Evolutionary conservation across 2,113 vertebrate genomes (phyloP).

Genomic region (Ginglymostoma cirratum): DNA sequence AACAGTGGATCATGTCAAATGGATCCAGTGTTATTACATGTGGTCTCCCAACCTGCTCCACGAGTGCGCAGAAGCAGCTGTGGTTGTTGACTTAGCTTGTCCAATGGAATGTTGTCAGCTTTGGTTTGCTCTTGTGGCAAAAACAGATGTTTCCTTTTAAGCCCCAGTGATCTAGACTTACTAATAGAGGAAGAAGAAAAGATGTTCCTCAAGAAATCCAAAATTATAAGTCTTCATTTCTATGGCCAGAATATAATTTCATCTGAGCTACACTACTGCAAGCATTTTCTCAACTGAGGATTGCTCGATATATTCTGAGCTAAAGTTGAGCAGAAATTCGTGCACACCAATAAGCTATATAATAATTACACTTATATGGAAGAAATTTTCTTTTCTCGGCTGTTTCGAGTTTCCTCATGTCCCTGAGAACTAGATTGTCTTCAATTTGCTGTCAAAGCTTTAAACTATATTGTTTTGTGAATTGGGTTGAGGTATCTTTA

Average conservation of each 20-base stretch:
- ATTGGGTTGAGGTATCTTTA: not conserved
- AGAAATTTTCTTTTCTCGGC: not conserved
- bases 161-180: not conserved
- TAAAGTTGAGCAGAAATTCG: not conserved
- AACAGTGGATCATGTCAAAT: not conserved
- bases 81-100: not conserved
- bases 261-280: not conserved
- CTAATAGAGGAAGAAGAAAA: not conserved
- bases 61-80: not conserved
- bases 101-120: not conserved
- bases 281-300: not conserved
- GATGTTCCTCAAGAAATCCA: not conserved
- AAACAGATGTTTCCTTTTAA: not conserved
- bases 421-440: not conserved
- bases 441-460: not conserved
- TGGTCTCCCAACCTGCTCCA: not conserved
- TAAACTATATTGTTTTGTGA: slow-evolving; percentile 12
- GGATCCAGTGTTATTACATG: not conserved
- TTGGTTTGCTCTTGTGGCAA: not conserved
- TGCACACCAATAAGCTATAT: not conserved
- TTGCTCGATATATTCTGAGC: not conserved
- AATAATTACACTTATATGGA: not conserved
- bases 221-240: not conserved
- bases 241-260: not conserved
- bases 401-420: not conserved